Evolutionary conservation across 2,113 vertebrate genomes (phyloP).

Genomic region (Colistium nudipinnis): DNA sequence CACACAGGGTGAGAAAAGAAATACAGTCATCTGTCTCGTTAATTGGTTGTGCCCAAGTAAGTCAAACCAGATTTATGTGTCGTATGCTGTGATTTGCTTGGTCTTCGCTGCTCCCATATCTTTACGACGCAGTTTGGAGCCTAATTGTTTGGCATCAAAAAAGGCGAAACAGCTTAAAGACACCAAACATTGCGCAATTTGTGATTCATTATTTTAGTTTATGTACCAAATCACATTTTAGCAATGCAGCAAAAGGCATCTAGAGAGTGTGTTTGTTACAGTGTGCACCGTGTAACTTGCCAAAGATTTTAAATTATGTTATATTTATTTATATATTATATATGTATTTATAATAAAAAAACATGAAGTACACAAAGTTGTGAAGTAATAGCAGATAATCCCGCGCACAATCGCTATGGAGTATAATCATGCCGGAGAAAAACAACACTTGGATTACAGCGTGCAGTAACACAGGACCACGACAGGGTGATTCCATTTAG

Average conservation of each 20-base stretch:
- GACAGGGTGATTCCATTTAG: background rate
- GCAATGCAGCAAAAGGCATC: background rate
- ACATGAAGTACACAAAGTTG: slow-evolving; percentile 3
- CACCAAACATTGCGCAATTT: background rate
- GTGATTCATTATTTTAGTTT: no score
- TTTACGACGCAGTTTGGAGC: slow-evolving; percentile 1
- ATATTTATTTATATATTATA: no score
- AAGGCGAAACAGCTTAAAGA: background rate
- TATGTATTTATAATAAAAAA: no score
- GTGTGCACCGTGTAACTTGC: background rate
- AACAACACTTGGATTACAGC: slow-evolving; percentile 26
- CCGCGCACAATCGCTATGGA: slow-evolving; percentile 16
- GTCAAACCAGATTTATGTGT: slow-evolving; percentile 12
- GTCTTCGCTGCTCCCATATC: background rate
- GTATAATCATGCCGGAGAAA: slow-evolving; percentile 16
- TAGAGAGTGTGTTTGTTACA: background rate
- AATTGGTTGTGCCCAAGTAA: slow-evolving; percentile 2
- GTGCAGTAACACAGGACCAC: background rate
- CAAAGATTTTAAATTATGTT: background rate
- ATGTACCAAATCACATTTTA: background rate
- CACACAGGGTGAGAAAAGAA: slow-evolving; percentile 24
- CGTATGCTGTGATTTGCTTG: slow-evolving; percentile 9
- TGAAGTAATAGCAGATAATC: slow-evolving; percentile 42
- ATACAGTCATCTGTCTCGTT: background rate
- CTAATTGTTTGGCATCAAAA: background rate